Base-by-base conservation (phyloP, 2,113 vertebrate genomes). In the Zosterops pallidus region DNA sequence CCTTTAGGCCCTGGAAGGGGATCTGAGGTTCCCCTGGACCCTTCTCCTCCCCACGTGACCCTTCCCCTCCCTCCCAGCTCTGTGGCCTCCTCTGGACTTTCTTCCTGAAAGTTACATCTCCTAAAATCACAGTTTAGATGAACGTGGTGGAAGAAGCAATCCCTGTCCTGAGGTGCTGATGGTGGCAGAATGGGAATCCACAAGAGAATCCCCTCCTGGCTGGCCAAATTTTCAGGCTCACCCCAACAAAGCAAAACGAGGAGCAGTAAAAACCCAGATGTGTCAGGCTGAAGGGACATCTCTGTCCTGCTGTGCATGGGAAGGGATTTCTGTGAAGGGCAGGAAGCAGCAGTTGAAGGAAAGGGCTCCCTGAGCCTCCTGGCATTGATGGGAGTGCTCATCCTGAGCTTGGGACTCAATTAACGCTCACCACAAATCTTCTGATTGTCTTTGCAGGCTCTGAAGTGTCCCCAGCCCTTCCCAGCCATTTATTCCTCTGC, bases 11-110 rank as follows among this genome's bases (percentile, higher is more conserved):
- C 47, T 62, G 56, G 0, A 1, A 37, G 7, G 23, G 33, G 69
- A n/a, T 74, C 41, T 47, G 59, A 75, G 42, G 0, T 49, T 5
- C 47, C 23, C 28, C 59, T 47, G 49, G 41, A 39, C 1, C 18
- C 9, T 74, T 28, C 69, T 7, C 26, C 1, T 63, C 21, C 56
- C 49, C 50, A 72, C 23, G 9, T 3, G 49, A 74, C 0, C 41
- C 5, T 0, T 1, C n/a, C 50, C 49, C 74, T n/a, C 28, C 56
- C 23, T 64, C 9, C 22, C 68, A 72, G 57, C 26, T 56, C 59
- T 0, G 0, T 14, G 59, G 6, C 4, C 12, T 6, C 56, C 59
- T 47, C 39, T 55, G 57, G 33, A 3, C 49, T 33, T 4, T 2
- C 12, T 23, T 39, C 9, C 49, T 55, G 33, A 14, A 29, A 39